These are phyloP conservation scores for Coenobita brevimanus DNA, from an alignment of 1,140 invertebrate genomes.

Conservation along the genomic window DNA sequence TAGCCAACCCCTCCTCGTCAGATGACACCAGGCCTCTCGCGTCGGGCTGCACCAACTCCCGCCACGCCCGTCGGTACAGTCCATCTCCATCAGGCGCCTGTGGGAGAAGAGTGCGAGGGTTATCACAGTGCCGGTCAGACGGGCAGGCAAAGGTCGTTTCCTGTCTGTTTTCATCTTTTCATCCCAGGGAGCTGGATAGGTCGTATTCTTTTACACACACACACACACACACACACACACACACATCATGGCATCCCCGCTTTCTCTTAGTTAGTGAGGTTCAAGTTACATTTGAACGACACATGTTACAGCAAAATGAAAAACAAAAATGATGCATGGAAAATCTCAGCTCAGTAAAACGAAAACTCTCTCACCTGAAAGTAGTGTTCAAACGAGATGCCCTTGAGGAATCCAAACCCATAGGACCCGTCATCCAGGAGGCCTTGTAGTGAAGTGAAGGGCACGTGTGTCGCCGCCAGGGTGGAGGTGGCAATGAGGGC, in stretches of 20 bases:
- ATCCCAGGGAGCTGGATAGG: too few relatives aligned
- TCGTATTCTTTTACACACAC: too few relatives aligned
- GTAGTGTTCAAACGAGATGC: background rate
- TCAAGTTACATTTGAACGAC: background rate
- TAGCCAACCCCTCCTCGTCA: background rate
- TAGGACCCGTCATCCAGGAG: background rate
- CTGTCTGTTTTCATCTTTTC: too few relatives aligned
- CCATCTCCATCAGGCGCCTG: background rate
- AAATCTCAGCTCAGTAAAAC: background rate
- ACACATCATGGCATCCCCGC: too few relatives aligned
- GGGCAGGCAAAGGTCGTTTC: background rate
- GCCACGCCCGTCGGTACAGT: background rate
- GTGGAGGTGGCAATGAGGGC: background rate
- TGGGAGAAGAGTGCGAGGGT: background rate
- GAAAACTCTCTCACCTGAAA: background rate
- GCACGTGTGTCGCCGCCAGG: background rate
- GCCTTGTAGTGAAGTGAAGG: background rate
- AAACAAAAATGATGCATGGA: background rate
- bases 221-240: too few relatives aligned
- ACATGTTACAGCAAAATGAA: background rate
- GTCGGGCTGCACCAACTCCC: background rate
- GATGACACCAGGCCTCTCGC: background rate
- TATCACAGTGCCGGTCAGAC: background rate
- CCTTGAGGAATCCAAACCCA: background rate
- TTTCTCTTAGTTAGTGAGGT: too few relatives aligned